Evolutionary conservation across 1,140 invertebrate species (phyloP).

Genomic region (Andrena cerasifolii): DNA sequence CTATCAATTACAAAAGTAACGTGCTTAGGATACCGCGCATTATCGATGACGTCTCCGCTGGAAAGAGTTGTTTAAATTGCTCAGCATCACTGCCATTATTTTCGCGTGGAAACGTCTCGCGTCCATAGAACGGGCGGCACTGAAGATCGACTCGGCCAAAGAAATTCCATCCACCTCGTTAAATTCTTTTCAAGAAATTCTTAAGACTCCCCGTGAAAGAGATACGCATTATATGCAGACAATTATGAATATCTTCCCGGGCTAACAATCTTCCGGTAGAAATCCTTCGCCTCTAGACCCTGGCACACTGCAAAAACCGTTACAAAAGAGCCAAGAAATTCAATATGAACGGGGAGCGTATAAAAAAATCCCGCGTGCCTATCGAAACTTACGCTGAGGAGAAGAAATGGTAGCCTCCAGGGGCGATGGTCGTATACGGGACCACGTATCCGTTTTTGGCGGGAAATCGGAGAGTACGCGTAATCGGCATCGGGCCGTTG

Average conservation of each 20-base stretch:
- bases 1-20: not conserved
- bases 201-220: slow-evolving; percentile 28
- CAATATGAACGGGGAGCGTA: not conserved
- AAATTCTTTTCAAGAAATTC: slow-evolving; percentile 25
- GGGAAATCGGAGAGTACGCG: not conserved
- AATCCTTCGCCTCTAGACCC: not conserved
- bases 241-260: slow-evolving; percentile 32
- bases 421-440: not conserved
- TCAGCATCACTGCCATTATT: not conserved
- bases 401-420: not conserved
- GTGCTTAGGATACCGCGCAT: not conserved
- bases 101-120: not conserved
- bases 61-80: not conserved
- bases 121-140: not conserved
- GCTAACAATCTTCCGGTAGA: slow-evolving; percentile 24
- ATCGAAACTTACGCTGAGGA: not conserved
- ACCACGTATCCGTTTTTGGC: not conserved
- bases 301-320: not conserved
- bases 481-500: not conserved
- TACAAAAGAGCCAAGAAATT: not conserved
- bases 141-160: slow-evolving; percentile 6
- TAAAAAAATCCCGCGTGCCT: not conserved
- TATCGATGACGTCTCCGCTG: not conserved
- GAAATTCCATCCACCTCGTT: slow-evolving; percentile 12
- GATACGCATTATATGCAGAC: slow-evolving; percentile 23